Percentiles rank a stretch among this genome's conserved stretches.
Conservation (phyloP, 2,113 vertebrate genomes). For the Apus apus region DNA sequence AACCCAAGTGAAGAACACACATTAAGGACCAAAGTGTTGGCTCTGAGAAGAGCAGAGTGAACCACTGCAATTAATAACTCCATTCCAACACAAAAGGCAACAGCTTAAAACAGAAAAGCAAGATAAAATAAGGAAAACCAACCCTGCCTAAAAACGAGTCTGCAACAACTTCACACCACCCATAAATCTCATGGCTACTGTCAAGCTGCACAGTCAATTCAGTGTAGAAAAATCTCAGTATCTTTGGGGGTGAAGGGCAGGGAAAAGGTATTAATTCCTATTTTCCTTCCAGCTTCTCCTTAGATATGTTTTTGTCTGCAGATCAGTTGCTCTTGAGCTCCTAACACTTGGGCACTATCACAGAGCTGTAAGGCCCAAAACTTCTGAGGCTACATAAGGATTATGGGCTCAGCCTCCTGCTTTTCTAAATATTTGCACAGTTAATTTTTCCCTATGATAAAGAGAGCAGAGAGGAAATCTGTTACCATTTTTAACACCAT, state of each 20-base stretch:
- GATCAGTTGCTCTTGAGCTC: background rate
- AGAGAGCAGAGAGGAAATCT: background rate
- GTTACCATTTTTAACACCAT: background rate
- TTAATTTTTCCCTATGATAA: background rate
- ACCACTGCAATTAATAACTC: background rate
- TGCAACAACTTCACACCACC: background rate
- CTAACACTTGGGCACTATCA: background rate
- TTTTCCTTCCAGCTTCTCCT: background rate
- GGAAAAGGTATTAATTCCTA: background rate
- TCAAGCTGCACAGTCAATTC: background rate
- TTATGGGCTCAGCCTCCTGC: background rate
- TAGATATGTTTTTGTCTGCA: background rate
- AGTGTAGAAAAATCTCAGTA: background rate
- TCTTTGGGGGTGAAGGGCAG: background rate
- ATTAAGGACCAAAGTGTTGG: background rate
- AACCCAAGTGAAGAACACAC: background rate
- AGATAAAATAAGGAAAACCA: background rate
- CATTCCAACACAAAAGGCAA: background rate
- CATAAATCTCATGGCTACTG: background rate
- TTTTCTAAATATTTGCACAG: background rate
- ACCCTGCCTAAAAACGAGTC: background rate
- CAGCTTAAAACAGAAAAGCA: background rate
- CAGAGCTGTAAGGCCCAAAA: background rate
- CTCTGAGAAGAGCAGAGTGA: background rate
- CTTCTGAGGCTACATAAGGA: background rate